Conservation (phyloP, 2,888 invertebrate species). For the Mellilla xanthometata region DNA sequence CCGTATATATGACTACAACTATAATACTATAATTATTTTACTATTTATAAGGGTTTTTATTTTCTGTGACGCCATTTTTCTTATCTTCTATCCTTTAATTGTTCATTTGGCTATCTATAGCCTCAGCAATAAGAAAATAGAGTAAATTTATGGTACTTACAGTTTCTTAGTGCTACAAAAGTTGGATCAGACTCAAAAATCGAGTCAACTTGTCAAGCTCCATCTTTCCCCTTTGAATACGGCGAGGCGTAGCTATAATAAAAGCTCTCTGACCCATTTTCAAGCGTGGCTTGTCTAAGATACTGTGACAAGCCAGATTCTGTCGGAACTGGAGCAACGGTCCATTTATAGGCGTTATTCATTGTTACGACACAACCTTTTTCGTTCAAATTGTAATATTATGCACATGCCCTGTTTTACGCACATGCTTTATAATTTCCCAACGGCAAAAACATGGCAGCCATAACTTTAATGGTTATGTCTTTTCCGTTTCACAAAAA, state of each 20-base stretch:
- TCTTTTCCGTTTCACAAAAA: no score
- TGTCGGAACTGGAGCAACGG: conserved; percentile 19
- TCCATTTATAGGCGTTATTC: conserved; percentile 27
- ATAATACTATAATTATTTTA: no score
- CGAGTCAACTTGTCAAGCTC: conserved; percentile 22
- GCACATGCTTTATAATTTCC: no score
- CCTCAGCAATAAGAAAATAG: no score
- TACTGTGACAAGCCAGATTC: conserved; percentile 28
- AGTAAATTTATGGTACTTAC: no score
- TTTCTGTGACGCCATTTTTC: no score
- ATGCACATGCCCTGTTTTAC: not conserved
- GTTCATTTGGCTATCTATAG: no score
- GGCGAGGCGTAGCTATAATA: conserved; percentile 20
- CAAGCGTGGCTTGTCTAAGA: conserved; percentile 27
- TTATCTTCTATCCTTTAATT: no score
- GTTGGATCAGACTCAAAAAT: conserved; percentile 21
- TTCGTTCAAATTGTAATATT: conserved; percentile 2
- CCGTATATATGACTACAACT: no score
- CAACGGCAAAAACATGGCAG: no score
- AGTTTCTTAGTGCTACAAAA: not conserved
- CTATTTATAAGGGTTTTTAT: no score
- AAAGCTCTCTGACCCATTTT: conserved; percentile 33
- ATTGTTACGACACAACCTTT: conserved; percentile 12
- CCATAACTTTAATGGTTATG: no score
- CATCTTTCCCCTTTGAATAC: conserved; percentile 27